Conservation (phyloP, 1,140 invertebrate genomes). For the Brachionus asplanchnoidis region DNA sequence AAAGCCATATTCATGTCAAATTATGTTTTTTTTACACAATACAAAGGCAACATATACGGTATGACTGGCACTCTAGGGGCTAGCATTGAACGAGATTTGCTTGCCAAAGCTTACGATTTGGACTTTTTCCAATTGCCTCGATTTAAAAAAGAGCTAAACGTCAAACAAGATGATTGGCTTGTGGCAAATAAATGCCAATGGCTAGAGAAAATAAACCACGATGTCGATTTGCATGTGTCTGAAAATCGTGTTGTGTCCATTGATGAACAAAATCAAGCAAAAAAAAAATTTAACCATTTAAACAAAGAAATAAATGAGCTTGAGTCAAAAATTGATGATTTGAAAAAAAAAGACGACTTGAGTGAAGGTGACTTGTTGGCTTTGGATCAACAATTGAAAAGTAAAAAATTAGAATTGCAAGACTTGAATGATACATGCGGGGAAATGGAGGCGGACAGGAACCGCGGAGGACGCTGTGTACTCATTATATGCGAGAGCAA, state of each 20-base stretch:
- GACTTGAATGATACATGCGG: neutral
- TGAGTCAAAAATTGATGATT: neutral
- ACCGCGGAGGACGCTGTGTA: neutral
- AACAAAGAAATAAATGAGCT: neutral
- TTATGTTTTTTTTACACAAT: conserved; percentile 4
- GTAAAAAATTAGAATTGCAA: neutral
- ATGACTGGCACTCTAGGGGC: neutral
- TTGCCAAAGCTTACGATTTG: neutral
- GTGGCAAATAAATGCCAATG: neutral
- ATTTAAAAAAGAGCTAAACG: neutral
- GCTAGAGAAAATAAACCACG: neutral
- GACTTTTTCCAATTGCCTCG: neutral
- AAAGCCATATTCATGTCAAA: conserved; percentile 15
- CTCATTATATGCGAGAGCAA: neutral
- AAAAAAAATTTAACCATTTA: neutral
- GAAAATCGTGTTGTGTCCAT: neutral
- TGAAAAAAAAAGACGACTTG: neutral
- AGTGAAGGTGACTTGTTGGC: neutral
- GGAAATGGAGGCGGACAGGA: neutral
- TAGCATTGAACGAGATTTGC: neutral
- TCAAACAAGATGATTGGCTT: neutral
- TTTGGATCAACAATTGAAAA: neutral
- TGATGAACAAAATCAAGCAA: neutral
- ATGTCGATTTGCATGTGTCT: neutral
- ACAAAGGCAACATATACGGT: neutral